Evolutionary conservation across 2,113 vertebrate species (phyloP), one percentile per base, ranked within the genome.

Genomic region (Capreolus pygargus): DNA sequence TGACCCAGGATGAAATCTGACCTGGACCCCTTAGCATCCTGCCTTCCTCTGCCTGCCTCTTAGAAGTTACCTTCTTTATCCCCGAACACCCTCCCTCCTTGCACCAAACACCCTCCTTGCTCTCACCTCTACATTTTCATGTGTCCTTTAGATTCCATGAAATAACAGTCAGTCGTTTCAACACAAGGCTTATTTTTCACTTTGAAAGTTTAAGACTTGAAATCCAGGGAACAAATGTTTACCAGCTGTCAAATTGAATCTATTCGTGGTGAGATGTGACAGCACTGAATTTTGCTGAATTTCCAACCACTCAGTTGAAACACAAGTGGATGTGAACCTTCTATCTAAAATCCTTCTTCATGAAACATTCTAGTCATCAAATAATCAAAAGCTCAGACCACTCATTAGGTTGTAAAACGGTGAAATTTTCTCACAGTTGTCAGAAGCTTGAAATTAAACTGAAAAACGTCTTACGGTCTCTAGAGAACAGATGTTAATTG

Each of bases 361-460:
- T 47, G 39, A 93, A 81, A 50, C 39, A 84, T 47, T 67, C 64
- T 36, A 30, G 13, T 8, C 58, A 82, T 61, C 47, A 74, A 95
- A 86, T 61, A 93, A 93, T 7, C 15, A 33, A 86, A 95, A 64
- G 61, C 27, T 64, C 86, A 95, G 47, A 79, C 21, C 90, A 50
- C 21, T n/a, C 17, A 64, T 89, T 58, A 52, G 36, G 10, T 86
- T 89, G 7, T 83, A 84, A 96, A 89, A 25, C 9, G 61, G 33
- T 81, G 54, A 89, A 82, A 84, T 52, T 82, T 12, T 91, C 60
- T 70, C 36, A 74, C 36, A 50, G 3, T 60, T 97, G 74, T 91
- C 84, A 96, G 57, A 82, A 94, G 5, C 43, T 89, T 97, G 43
- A 90, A 94, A 91, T 55, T 67, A 92, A 93, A 88, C 27, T n/a